Conservation (phyloP, 2,113 vertebrate species). For the Epinephelus moara region DNA sequence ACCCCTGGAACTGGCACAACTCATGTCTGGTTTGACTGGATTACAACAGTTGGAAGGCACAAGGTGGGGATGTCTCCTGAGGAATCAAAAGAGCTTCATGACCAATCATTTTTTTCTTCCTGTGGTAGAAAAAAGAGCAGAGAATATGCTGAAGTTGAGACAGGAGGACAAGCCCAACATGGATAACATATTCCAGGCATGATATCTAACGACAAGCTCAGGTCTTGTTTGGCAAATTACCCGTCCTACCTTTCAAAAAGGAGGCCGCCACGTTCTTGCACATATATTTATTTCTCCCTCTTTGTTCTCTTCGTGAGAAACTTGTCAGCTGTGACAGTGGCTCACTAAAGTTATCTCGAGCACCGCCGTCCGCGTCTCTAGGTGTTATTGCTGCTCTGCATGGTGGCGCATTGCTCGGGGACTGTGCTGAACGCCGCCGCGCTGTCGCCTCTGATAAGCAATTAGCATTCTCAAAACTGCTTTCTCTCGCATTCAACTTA, state of each 20-base stretch:
- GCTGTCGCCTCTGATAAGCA: slow-evolving; percentile 51
- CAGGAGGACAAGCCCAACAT: slow-evolving; percentile 2
- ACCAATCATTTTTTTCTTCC: neutral
- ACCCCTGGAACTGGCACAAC: neutral
- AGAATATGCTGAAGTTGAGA: slow-evolving; percentile 8
- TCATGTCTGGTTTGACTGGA: neutral
- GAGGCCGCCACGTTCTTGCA: slow-evolving; percentile 22
- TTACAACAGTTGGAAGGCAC: neutral
- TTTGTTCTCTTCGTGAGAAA: slow-evolving; percentile 54
- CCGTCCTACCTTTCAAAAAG: slow-evolving; percentile 65
- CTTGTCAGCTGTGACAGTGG: slow-evolving; percentile 52
- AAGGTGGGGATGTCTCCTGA: neutral
- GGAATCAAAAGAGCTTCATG: neutral
- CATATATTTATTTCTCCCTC: slow-evolving; percentile 58
- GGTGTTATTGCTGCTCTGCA: slow-evolving; percentile 32
- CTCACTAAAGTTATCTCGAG: slow-evolving; percentile 53
- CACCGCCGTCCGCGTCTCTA: slow-evolving; percentile 16
- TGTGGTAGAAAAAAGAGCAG: neutral
- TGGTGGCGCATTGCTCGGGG: slow-evolving; percentile 3
- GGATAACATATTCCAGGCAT: slow-evolving; percentile 22
- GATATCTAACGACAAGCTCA: slow-evolving; percentile 22
- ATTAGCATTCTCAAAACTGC: slow-evolving; percentile 44
- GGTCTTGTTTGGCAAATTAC: slow-evolving; percentile 71
- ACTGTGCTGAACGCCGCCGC: neutral
- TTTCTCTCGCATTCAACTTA: slow-evolving; percentile 3